Base-by-base conservation (phyloP, 2,797 vertebrate genomes). In the Peromyscus aztecus region DNA sequence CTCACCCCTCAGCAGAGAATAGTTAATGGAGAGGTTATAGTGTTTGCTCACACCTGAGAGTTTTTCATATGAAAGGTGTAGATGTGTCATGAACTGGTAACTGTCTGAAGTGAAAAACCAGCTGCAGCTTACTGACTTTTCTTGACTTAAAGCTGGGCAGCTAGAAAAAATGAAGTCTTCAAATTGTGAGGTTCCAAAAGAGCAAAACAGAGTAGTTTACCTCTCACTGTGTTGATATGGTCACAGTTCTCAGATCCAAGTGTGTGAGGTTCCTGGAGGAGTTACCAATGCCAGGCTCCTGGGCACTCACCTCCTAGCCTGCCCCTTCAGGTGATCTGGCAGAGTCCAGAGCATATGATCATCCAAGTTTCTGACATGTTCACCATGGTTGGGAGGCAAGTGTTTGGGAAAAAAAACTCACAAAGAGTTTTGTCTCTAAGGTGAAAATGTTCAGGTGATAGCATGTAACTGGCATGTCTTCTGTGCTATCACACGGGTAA, bases 81-180 rank as follows among this genome's bases (percentile, higher is more conserved):
- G 55, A 57, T 57, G 55, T 57, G 55, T 57, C 55, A 19, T 57
- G 4, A 57, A 57, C 55, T 57, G 55, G 55, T 57, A 57, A 57
- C 55, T 57, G 16, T 55, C 14, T 55, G 55, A 57, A 57, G 55
- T 57, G 55, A 57, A 57, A 57, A 57, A 57, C 55, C 55, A 57
- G 16, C 55, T 57, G 16, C 55, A 57, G 17, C 17, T 6, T 57
- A 57, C 55, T 57, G 55, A 19, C 55, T 57, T 57, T 57, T 57
- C 29, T 85, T 69, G 78, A 96, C 14, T 77, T 92, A 93, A 83
- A 78, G 21, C 11, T 65, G 37, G 31, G 7, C n/a, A 82, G 71
- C 43, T 37, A 95, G 40, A 88, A 89, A 76, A 61, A 94, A 84
- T 46, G n/a, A 94, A 77, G n/a, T 65, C 67, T 78, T 91, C 37